These are phyloP conservation scores for Macroteleia sp. DNA, from an alignment of 2,888 invertebrate species.

Conservation along the genomic window DNA sequence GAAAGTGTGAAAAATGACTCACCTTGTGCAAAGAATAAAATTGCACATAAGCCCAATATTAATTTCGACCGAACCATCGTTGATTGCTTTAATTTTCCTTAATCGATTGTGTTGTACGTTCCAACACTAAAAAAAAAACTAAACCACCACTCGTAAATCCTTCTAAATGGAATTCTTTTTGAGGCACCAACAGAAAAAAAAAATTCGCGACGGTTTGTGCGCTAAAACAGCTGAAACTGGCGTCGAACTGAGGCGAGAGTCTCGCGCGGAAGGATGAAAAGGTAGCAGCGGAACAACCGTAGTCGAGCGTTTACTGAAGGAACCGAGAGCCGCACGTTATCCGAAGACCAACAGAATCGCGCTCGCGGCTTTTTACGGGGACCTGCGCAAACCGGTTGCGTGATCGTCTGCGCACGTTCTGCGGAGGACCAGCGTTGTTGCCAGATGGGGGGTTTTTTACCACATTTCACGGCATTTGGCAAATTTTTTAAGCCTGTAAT, in stretches of 20 bases:
- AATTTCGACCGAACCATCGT: constrained; percentile 40
- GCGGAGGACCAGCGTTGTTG: constrained; percentile 55
- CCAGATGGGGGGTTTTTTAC: constrained; percentile 46
- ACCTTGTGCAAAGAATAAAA: constrained; percentile 48
- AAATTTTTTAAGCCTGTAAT: too few relatives aligned
- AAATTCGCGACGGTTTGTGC: too few relatives aligned
- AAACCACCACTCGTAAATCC: constrained; percentile 19
- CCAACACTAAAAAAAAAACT: constrained; percentile 1
- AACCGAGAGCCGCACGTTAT: constrained; percentile 71
- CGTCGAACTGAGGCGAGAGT: constrained; percentile 36
- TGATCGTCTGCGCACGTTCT: constrained; percentile 62
- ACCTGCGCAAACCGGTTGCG: constrained; percentile 76
- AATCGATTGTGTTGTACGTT: too few relatives aligned
- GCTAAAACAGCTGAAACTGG: constrained; percentile 33
- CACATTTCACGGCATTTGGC: constrained; percentile 12
- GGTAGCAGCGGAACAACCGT: constrained; percentile 53
- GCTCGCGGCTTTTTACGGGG: constrained; percentile 78
- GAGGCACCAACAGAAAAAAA: constrained; percentile 5
- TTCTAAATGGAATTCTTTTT: not conserved
- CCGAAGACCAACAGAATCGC: constrained; percentile 76
- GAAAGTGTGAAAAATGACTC: constrained; percentile 13
- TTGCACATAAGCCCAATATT: constrained; percentile 32
- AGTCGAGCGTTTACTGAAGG: constrained; percentile 54
- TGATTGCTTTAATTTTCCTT: not conserved
- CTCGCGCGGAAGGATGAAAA: constrained; percentile 31